These are phyloP conservation scores for Cactoblastis cactorum DNA, from an alignment of 2,888 invertebrate genomes.

Conservation along the genomic window DNA sequence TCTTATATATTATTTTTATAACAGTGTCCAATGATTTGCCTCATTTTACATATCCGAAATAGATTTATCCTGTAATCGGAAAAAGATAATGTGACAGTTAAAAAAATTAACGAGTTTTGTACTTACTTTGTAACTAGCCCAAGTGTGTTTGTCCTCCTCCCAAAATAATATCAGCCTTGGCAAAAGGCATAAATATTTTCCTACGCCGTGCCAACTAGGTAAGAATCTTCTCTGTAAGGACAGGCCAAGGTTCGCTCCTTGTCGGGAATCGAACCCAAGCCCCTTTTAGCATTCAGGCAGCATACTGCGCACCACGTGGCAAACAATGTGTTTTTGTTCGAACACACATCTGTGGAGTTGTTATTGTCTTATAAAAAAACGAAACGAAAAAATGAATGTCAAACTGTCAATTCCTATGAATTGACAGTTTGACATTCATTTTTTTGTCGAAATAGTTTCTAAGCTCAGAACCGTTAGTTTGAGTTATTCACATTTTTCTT, in stretches of 20 bases:
- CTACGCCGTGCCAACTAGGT: conserved; percentile 1
- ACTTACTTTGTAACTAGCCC: too few species aligned
- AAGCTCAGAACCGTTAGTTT: too few species aligned
- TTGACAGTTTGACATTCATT: too few species aligned
- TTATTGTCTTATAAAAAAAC: background rate
- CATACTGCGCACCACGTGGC: conserved; percentile 72
- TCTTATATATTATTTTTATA: too few species aligned
- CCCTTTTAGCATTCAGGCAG: conserved; percentile 60
- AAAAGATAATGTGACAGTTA: too few species aligned
- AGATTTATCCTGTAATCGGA: too few species aligned
- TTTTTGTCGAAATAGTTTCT: too few species aligned
- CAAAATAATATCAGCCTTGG: background rate
- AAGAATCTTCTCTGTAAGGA: background rate
- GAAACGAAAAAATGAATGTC: background rate
- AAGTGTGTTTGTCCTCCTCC: background rate
- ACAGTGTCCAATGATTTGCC: too few species aligned
- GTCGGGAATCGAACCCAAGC: conserved; percentile 48
- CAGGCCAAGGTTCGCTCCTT: conserved; percentile 23
- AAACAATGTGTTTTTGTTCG: conserved; percentile 73
- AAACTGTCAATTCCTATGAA: too few species aligned
- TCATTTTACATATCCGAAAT: too few species aligned
- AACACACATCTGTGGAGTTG: conserved; percentile 34
- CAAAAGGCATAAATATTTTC: background rate
- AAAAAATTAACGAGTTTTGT: too few species aligned
- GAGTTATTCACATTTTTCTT: too few species aligned